A percentile compares a stretch with the other conserved stretches of the same genome.
Conservation (phyloP, 2,113 vertebrate genomes). For the Larimichthys polyactis region DNA sequence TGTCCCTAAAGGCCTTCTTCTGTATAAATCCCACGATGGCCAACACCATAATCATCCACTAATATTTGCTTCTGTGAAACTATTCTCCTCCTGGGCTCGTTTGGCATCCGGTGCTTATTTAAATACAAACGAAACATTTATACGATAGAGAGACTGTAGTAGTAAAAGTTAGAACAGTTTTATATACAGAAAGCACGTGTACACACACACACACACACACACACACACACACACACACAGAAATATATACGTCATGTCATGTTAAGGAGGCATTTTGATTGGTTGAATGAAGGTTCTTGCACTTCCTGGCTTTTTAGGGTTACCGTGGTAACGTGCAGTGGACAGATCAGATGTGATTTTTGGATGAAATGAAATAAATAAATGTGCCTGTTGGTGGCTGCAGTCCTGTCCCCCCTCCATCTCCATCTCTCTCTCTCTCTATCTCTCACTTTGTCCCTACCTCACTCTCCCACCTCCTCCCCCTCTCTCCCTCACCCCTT, state of each 20-base stretch:
- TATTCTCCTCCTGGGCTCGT: conserved; percentile 31
- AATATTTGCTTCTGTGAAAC: conserved; percentile 59
- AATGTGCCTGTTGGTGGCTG: conserved; percentile 62
- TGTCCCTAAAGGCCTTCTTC: conserved; percentile 30
- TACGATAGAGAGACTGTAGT: conserved; percentile 30
- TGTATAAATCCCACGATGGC: conserved; percentile 32
- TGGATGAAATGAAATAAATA: conserved; percentile 20
- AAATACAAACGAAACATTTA: conserved; percentile 49
- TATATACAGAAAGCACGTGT: conserved; percentile 23
- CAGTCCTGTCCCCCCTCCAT: conserved; percentile 52
- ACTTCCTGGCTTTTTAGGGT: conserved; percentile 16
- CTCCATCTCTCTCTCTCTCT: conserved; percentile 22
- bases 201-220: too few relatives aligned
- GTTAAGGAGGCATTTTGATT: conserved; percentile 41
- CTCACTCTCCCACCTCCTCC: conserved; percentile 9
- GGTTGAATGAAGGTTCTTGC: conserved; percentile 27
- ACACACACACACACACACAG: neutral
- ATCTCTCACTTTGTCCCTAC: conserved; percentile 4
- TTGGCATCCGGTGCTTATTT: conserved; percentile 59
- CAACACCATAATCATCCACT: conserved; percentile 27
- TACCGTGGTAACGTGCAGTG: conserved; percentile 2
- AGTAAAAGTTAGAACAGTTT: conserved; percentile 40
- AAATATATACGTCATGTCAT: neutral
- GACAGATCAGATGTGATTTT: neutral
- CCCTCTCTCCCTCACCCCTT: conserved; percentile 22